phyloP scores from a whole-genome alignment of 2,888 invertebrate genomes.

The Zaprionus lineosus region DNA sequence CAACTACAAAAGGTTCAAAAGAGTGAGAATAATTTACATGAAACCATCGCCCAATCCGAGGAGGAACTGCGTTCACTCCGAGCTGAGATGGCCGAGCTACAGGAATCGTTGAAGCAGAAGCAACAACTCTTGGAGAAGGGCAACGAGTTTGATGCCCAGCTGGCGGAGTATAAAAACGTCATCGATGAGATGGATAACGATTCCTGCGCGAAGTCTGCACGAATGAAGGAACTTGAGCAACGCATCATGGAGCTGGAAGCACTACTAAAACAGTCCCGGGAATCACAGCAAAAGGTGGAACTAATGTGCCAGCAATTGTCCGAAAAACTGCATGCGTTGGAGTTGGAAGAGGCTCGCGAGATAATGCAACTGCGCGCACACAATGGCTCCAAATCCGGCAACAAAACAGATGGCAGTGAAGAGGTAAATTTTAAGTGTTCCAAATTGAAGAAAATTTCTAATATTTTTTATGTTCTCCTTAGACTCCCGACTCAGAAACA shows the following conservation, averaged over 20 bases:
- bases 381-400: slow-evolving; percentile 27
- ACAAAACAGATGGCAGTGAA: not conserved
- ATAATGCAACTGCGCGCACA: slow-evolving; percentile 57
- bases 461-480: too few species aligned
- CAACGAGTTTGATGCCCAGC: slow-evolving; percentile 57
- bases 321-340: slow-evolving; percentile 58
- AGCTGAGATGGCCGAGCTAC: slow-evolving; percentile 41
- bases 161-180: slow-evolving; percentile 72
- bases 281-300: slow-evolving; percentile 48
- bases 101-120: slow-evolving; percentile 34
- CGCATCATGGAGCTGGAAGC: slow-evolving; percentile 57
- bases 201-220: slow-evolving; percentile 43
- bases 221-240: slow-evolving; percentile 49
- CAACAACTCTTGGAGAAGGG: slow-evolving; percentile 42
- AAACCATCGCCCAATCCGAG: slow-evolving; percentile 26
- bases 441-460: not conserved
- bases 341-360: slow-evolving; percentile 70
- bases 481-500: slow-evolving; percentile 85
- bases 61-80: slow-evolving; percentile 57
- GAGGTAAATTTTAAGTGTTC: slow-evolving; percentile 15
- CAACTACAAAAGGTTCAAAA: slow-evolving; percentile 37
- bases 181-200: slow-evolving; percentile 78
- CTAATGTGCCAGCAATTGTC: slow-evolving; percentile 53
- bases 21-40: slow-evolving; percentile 29
- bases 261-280: slow-evolving; percentile 35